Base-by-base conservation (phyloP, 2,113 vertebrate genomes). In the Ailurus styani region DNA sequence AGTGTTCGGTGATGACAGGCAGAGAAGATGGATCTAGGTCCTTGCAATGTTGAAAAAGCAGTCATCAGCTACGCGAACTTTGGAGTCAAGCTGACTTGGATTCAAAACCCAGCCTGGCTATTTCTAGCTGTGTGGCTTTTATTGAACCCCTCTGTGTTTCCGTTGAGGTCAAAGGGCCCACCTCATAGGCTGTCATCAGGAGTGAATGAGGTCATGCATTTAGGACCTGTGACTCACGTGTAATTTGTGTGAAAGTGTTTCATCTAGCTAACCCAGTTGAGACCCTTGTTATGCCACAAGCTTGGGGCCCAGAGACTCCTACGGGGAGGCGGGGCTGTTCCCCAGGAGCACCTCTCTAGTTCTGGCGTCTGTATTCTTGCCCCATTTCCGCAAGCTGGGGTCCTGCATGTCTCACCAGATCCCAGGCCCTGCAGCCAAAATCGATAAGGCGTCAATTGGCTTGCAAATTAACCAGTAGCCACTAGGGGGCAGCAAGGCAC, bases 401-500 rank as follows among this genome's bases (percentile, higher is more conserved):
- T 55, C 45, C 82, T 23, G 2, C 9, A 75, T 20, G 45, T 50
- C 45, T 68, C 55, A 2, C 6, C 3, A 0, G 8, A 17, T 7
- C 55, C 40, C 55, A 0, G 0, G 21, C 37, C 66, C 70, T 75
- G 17, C 0, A 7, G 20, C 45, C 50, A 18, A n/a, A 11, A 50
- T 37, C 31, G 0, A 25, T 37, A 14, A 13, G 27, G 5, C 25
- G 37, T 50, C 86, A 45, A 7, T 3, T 42, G 57, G 50, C 29
- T 14, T 73, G n/a, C 55, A 62, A 93, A 27, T 42, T 66, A 93
- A 40, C 1, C 18, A 40, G 12, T 0, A 27, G 79, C 68, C 98
- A 27, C 92, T 17, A 92, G 95, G 20, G 25, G 94, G 62, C 78
- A 97, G 95, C 75, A 97, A 96, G 87, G 66, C 62, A 75, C n/a